Evolutionary conservation across 2,797 vertebrate species (phyloP).

Genomic region (Rhinoraja longicauda): DNA sequence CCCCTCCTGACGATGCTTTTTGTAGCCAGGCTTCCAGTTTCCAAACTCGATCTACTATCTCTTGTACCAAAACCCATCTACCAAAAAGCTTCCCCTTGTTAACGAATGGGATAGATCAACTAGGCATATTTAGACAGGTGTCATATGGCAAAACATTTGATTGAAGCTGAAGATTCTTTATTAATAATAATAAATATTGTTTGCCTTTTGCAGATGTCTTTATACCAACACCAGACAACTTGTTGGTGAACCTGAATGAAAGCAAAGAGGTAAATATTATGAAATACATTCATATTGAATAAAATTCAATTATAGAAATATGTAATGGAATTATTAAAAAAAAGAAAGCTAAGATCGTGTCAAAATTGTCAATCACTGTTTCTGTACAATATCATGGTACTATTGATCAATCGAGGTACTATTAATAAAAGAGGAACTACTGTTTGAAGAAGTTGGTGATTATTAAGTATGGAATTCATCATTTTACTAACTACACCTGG

Average conservation of each 20-base stretch:
- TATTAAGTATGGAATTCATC: neutral
- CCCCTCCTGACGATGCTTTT: neutral
- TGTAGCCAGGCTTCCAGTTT: no score
- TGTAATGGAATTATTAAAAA: neutral
- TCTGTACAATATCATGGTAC: neutral
- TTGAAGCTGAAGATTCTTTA: neutral
- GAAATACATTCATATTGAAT: neutral
- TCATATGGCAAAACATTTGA: neutral
- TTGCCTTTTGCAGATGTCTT: constrained; percentile 81
- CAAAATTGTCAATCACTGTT: neutral
- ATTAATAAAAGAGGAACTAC: neutral
- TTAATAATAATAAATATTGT: constrained; percentile 32
- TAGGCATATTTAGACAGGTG: no score
- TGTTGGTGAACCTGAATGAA: constrained; percentile 92
- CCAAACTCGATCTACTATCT: neutral
- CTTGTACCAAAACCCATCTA: neutral
- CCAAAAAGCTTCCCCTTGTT: neutral
- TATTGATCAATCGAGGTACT: neutral
- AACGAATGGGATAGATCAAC: no score
- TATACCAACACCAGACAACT: constrained; percentile 94
- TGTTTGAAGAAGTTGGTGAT: neutral
- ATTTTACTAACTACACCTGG: no score
- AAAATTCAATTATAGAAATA: neutral
- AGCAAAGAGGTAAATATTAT: constrained; percentile 83
- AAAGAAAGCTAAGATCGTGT: neutral